Percentiles rank a stretch among this genome's conserved stretches.
phyloP scores from a whole-genome alignment of 2,797 vertebrate species.

The Centroberyx gerrardi region DNA sequence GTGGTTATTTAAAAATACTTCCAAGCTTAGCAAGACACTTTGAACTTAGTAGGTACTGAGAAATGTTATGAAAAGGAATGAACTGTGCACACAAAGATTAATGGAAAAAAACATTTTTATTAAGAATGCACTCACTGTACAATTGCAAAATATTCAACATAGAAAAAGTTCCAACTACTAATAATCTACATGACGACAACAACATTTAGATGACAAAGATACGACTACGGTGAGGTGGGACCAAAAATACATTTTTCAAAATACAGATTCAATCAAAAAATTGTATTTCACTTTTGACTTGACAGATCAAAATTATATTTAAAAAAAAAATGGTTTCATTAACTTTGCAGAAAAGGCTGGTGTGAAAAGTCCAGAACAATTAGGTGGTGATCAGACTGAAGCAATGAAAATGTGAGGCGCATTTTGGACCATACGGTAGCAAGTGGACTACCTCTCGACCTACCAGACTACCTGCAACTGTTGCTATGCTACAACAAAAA shows the following conservation, averaged over 20 bases:
- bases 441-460: too few relatives aligned
- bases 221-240: constrained; percentile 5
- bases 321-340: too few relatives aligned
- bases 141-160: constrained; percentile 72
- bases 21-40: not conserved
- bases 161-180: constrained; percentile 66
- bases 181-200: constrained; percentile 64
- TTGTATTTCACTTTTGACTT: not conserved
- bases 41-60: not conserved
- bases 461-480: not conserved
- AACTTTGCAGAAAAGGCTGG: constrained; percentile 31
- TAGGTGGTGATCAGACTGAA: constrained; percentile 15
- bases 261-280: constrained; percentile 19
- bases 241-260: constrained; percentile 31
- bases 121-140: constrained; percentile 80
- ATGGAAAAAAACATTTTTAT: constrained; percentile 75
- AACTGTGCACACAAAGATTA: constrained; percentile 19
- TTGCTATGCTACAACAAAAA: not conserved
- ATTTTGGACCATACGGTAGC: constrained; percentile 4
- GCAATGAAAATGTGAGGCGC: not conserved
- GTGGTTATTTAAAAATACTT: constrained; percentile 38
- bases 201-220: constrained; percentile 56
- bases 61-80: constrained; percentile 7
- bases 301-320: not conserved
- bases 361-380: constrained; percentile 15